A percentile compares a stretch with the other conserved stretches of the same genome.
These are phyloP conservation scores for Trematomus bernacchii DNA, from an alignment of 2,797 vertebrate species.

Conservation along the genomic window DNA sequence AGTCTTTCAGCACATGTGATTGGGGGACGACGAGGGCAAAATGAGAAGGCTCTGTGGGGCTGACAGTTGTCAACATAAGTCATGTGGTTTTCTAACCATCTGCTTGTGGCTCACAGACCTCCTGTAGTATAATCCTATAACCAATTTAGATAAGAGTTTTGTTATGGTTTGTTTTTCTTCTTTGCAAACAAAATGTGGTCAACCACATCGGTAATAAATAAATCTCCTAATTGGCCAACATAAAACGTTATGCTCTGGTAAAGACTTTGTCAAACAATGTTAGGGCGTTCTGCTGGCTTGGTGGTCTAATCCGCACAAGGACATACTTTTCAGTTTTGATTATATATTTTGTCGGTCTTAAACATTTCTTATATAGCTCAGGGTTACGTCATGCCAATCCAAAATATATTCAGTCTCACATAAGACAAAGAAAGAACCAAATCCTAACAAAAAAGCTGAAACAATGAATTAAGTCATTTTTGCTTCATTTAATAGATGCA, in stretches of 20 bases:
- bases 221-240: background rate
- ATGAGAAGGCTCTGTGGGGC: slow-evolving; percentile 8
- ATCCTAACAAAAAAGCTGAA: background rate
- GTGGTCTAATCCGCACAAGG: slow-evolving; percentile 1
- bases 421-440: background rate
- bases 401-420: background rate
- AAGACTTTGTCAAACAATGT: background rate
- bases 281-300: background rate
- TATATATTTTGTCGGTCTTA: background rate
- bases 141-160: slow-evolving; percentile 2
- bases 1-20: slow-evolving; percentile 65
- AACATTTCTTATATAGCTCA: background rate
- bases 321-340: background rate
- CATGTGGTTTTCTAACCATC: slow-evolving; percentile 62
- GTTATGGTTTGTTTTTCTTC: background rate
- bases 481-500: background rate
- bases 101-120: slow-evolving; percentile 50
- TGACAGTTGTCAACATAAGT: slow-evolving; percentile 72
- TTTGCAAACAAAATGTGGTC: background rate
- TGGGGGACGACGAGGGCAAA: background rate
- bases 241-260: background rate
- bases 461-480: background rate
- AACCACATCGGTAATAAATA: slow-evolving; percentile 1
- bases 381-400: background rate
- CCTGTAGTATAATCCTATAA: slow-evolving; percentile 9